These are phyloP conservation scores for Ophioninae sp. DNA, from an alignment of 2,888 invertebrate genomes.

Conservation along the genomic window DNA sequence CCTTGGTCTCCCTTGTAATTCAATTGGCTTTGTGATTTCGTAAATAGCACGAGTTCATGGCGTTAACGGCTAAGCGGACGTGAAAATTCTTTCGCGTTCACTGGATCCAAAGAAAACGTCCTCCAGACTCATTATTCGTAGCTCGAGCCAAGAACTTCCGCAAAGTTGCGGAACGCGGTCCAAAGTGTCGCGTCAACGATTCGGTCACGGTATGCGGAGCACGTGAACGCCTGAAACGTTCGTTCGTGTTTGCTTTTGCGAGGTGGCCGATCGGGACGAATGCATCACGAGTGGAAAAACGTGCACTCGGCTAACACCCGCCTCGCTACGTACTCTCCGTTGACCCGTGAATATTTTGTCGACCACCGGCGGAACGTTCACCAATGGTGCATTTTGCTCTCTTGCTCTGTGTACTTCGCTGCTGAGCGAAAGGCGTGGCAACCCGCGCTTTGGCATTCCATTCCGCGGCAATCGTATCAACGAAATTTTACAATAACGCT, in stretches of 20 bases:
- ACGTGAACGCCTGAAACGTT: neutral
- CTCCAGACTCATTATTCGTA: neutral
- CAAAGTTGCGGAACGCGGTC: conserved; percentile 42
- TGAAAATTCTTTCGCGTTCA: too few relatives aligned
- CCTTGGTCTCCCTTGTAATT: neutral
- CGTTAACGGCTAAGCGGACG: neutral
- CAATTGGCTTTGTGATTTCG: neutral
- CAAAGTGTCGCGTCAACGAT: neutral
- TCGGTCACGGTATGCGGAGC: neutral
- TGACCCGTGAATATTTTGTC: conserved; percentile 79
- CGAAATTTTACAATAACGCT: conserved; percentile 57
- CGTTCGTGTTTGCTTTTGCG: neutral
- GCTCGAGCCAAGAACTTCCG: conserved; percentile 42
- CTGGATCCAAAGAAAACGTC: neutral
- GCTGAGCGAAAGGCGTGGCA: conserved; percentile 79
- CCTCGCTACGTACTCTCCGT: conserved; percentile 75
- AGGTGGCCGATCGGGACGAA: conserved; percentile 41
- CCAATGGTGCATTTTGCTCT: conserved; percentile 63
- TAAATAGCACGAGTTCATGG: neutral
- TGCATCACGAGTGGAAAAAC: conserved; percentile 69
- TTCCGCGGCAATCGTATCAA: conserved; percentile 64
- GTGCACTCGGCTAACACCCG: conserved; percentile 64
- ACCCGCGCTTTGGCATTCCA: conserved; percentile 70
- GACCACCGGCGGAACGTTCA: conserved; percentile 73
- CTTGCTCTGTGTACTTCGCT: conserved; percentile 11